Base-by-base conservation (phyloP, 2,113 vertebrate species). In the Calidris pugnax region DNA sequence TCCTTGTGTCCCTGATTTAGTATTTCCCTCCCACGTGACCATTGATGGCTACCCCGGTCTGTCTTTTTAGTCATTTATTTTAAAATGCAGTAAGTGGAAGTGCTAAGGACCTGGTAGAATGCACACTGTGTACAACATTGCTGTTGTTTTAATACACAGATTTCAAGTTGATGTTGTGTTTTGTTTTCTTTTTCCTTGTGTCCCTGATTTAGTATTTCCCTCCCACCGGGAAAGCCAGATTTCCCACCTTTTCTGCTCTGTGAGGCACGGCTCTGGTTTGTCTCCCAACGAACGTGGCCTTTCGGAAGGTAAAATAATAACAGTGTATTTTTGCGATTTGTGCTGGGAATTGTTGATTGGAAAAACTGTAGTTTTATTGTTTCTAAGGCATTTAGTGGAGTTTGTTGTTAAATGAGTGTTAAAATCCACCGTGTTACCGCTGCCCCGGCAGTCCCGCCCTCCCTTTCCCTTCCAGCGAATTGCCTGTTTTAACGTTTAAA, bases 401-500 rank as follows among this genome's bases (percentile, higher is more conserved):
- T 7, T 39, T 22, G 16, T 24, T 41, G 57, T 15, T 26, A 60
- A 85, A 39, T 1, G 12, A 43, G 1, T 23, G 30, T n/a, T 33
- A n/a, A 32, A 14, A 2, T 3, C 5, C 1, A 12, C 2, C 4
- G 10, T 0, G 10, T 39, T 43, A 33, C 15, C 28, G 27, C 39
- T 47, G 20, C 30, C 16, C 24, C 48, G 32, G 41, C 19, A 1
- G 56, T 35, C 41, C 32, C 27, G 14, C 23, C 9, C 5, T 2
- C 37, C 8, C 30, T 41, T 9, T 21, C 30, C 19, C 39, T 2
- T 3, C 4, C 2, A 8, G 0, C 2, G 14, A 28, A 15, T 2
- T 0, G 3, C 6, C 0, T 0, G 2, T 1, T 24, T 39, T 39
- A 21, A 35, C 14, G 5, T 4, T 27, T 4, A 1, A 23, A 55